phyloP scores from a whole-genome alignment of 2,797 vertebrate genomes.

The Eurystomus glaucurus region DNA sequence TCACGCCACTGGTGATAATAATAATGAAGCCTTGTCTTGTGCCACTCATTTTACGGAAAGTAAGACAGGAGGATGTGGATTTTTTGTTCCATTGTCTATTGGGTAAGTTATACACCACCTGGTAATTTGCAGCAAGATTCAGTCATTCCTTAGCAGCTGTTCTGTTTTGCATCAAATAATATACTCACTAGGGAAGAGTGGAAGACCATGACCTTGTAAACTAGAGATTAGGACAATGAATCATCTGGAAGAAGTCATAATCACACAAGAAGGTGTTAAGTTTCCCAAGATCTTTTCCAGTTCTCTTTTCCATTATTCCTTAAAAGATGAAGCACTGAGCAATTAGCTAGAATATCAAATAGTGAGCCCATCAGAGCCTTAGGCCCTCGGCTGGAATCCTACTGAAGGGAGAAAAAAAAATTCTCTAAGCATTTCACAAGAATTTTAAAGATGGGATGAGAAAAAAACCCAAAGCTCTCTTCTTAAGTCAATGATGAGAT shows the following conservation, averaged over 20 bases:
- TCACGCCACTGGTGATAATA: not conserved
- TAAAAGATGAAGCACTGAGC: not conserved
- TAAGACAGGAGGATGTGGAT: not conserved
- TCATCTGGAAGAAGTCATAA: not conserved
- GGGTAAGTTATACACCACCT: not conserved
- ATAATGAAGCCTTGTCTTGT: not conserved
- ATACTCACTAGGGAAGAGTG: not conserved
- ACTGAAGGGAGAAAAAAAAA: not conserved
- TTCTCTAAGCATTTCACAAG: not conserved
- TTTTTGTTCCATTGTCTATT: not conserved
- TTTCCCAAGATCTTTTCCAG: not conserved
- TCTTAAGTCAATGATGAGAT: not conserved
- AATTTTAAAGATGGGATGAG: not conserved
- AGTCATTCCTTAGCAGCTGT: not conserved
- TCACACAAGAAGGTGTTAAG: not conserved
- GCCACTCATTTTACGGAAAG: not conserved
- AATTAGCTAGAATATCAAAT: not conserved
- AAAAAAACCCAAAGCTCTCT: not conserved
- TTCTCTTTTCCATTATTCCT: not conserved
- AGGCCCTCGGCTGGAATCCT: not conserved
- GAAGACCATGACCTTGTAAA: not conserved
- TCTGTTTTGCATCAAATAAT: not conserved
- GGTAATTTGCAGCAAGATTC: not conserved
- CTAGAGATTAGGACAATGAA: not conserved
- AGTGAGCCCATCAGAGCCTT: not conserved